A percentile compares a stretch with the other conserved stretches of the same genome.
phyloP scores from a whole-genome alignment of 1,140 invertebrate genomes.

The Limonius californicus region DNA sequence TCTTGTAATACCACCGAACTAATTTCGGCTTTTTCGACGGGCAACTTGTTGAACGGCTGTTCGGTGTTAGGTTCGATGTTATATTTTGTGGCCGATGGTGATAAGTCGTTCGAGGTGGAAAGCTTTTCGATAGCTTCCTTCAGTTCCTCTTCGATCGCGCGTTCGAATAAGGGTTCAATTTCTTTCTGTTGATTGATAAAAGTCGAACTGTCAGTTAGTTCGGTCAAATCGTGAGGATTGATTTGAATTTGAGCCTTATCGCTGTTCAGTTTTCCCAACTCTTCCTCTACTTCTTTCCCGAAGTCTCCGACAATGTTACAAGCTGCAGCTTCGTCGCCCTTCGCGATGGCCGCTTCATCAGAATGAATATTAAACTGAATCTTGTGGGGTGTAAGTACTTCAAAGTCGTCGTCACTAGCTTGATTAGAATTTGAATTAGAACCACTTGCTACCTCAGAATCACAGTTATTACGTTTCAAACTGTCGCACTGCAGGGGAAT shows the following conservation, averaged over 20 bases:
- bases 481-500: slow-evolving; percentile 37
- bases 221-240: slow-evolving; percentile 14
- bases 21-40: slow-evolving; percentile 18
- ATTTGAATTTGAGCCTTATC: slow-evolving; percentile 16
- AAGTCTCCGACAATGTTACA: slow-evolving; percentile 53
- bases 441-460: slow-evolving; percentile 27
- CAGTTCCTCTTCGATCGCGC: slow-evolving; percentile 31
- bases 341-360: slow-evolving; percentile 28
- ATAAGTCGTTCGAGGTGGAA: slow-evolving; percentile 28
- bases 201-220: slow-evolving; percentile 17
- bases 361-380: slow-evolving; percentile 32
- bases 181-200: slow-evolving; percentile 9
- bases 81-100: slow-evolving; percentile 35
- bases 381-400: slow-evolving; percentile 21
- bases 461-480: slow-evolving; percentile 20
- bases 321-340: neutral
- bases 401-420: slow-evolving; percentile 32
- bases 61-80: slow-evolving; percentile 39
- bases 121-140: slow-evolving; percentile 41
- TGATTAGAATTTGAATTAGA: slow-evolving; percentile 29
- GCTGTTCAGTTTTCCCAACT: slow-evolving; percentile 44
- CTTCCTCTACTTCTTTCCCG: slow-evolving; percentile 54
- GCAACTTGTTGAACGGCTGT: slow-evolving; percentile 36
- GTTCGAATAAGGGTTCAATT: slow-evolving; percentile 20
- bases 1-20: slow-evolving; percentile 25